Percentiles rank a stretch among this genome's conserved stretches.
These are phyloP conservation scores for Campoplex nolae DNA, from an alignment of 2,888 invertebrate genomes.

Conservation along the genomic window DNA sequence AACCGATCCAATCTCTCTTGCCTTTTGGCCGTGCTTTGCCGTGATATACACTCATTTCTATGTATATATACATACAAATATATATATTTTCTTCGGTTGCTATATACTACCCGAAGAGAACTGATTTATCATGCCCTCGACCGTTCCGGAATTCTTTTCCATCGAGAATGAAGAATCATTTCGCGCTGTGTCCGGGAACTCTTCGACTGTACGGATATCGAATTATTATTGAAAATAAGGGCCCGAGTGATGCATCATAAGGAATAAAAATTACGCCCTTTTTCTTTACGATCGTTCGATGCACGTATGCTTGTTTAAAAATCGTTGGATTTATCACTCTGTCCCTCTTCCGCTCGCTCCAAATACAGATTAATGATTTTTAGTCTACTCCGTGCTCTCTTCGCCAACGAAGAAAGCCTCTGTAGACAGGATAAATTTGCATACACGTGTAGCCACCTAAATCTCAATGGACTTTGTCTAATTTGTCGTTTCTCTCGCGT, in stretches of 20 bases:
- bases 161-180: conserved; percentile 69
- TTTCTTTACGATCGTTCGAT: background rate
- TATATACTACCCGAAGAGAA: conserved; percentile 42
- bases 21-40: conserved; percentile 23
- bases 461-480: conserved; percentile 49
- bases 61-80: background rate
- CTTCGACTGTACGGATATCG: conserved; percentile 17
- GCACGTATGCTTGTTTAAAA: background rate
- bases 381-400: conserved; percentile 13
- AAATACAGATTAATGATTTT: conserved; percentile 50
- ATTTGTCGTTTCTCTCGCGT: conserved; percentile 50
- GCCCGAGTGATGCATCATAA: background rate
- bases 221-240: conserved; percentile 3
- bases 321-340: conserved; percentile 6
- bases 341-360: conserved; percentile 5
- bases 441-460: background rate
- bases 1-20: conserved; percentile 73
- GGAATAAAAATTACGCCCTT: conserved; percentile 4
- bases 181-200: conserved; percentile 54
- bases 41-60: background rate
- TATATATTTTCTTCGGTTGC: conserved; percentile 14
- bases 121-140: conserved; percentile 70
- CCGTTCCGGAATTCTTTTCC: conserved; percentile 66
- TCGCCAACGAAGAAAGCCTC: background rate
- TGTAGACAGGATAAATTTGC: background rate